These are phyloP conservation scores for Megathymus violae DNA, from an alignment of 1,140 invertebrate genomes.

Conservation along the genomic window DNA sequence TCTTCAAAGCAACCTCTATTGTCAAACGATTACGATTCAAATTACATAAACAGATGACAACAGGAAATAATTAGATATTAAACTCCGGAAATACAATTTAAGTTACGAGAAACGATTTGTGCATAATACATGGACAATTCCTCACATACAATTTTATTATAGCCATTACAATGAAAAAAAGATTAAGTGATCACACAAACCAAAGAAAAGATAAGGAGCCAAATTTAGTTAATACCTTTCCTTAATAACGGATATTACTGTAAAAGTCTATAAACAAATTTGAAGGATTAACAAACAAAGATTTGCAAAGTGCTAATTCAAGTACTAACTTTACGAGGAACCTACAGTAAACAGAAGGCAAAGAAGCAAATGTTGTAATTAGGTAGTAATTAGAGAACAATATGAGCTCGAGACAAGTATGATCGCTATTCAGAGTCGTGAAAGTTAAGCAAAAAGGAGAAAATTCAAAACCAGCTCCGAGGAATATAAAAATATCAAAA, in stretches of 20 bases:
- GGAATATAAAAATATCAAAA: too few relatives aligned
- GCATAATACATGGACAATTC: slow-evolving; percentile 27
- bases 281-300: too few relatives aligned
- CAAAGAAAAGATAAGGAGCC: background rate
- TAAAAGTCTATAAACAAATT: too few relatives aligned
- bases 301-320: background rate
- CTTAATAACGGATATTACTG: too few relatives aligned
- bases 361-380: too few relatives aligned
- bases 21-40: slow-evolving; percentile 14
- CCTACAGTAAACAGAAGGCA: too few relatives aligned
- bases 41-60: slow-evolving; percentile 20
- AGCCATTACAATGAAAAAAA: background rate
- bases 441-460: too few relatives aligned
- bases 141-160: too few relatives aligned
- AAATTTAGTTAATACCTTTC: background rate
- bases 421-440: too few relatives aligned
- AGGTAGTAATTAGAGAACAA: too few relatives aligned
- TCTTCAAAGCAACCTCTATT: slow-evolving; percentile 38
- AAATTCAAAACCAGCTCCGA: too few relatives aligned
- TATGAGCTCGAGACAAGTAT: too few relatives aligned
- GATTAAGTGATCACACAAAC: background rate
- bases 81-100: slow-evolving; percentile 48
- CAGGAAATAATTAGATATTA: slow-evolving; percentile 55
- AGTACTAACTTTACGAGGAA: slow-evolving; percentile 6
- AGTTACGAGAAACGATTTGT: slow-evolving; percentile 29